These are phyloP conservation scores for Charanyca ferruginea DNA, from an alignment of 2,888 invertebrate genomes.

Conservation along the genomic window DNA sequence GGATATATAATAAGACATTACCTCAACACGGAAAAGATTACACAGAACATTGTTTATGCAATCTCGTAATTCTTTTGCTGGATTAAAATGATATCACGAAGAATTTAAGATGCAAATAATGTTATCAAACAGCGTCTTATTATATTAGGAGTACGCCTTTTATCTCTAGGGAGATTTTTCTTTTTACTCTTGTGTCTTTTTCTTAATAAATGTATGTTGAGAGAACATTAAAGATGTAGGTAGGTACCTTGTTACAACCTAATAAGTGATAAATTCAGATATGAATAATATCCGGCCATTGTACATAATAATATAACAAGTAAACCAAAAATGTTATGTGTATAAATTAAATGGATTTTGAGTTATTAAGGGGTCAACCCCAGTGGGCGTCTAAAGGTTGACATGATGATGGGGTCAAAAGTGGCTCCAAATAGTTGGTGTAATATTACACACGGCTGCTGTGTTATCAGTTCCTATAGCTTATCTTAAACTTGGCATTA, in stretches of 20 bases:
- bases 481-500: no score
- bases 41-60: slow-evolving; percentile 25
- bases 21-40: slow-evolving; percentile 13
- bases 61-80: slow-evolving; percentile 35
- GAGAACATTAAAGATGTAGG: slow-evolving; percentile 30
- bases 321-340: no score
- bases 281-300: not conserved
- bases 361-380: no score
- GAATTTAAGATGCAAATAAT: slow-evolving; percentile 49
- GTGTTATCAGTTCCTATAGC: no score
- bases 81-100: slow-evolving; percentile 31
- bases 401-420: no score
- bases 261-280: not conserved
- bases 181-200: slow-evolving; percentile 35
- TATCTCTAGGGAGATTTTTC: slow-evolving; percentile 19
- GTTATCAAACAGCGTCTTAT: slow-evolving; percentile 41
- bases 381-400: no score
- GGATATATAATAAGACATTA: not conserved
- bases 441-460: no score
- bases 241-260: not conserved
- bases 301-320: no score
- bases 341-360: no score
- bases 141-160: slow-evolving; percentile 34
- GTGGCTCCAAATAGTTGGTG: no score
- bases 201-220: slow-evolving; percentile 17